Conservation (phyloP, 2,797 vertebrate species). For the Danio kyathit region DNA sequence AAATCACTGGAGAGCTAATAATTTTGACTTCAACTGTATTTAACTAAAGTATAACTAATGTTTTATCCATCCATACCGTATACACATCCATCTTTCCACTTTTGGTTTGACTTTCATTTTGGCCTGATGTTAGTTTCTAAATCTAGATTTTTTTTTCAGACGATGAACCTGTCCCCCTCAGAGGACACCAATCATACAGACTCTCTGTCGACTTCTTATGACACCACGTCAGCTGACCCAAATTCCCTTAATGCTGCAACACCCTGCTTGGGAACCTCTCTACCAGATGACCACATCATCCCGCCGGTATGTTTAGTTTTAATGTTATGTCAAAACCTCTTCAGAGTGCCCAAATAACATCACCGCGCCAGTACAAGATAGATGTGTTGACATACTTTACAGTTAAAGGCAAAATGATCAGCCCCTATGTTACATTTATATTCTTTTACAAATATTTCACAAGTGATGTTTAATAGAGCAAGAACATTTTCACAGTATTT, state of each 20-base stretch:
- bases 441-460: too few relatives aligned
- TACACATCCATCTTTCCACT: too few relatives aligned
- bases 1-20: too few relatives aligned
- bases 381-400: neutral
- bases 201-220: slow-evolving; percentile 88
- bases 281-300: slow-evolving; percentile 78
- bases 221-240: slow-evolving; percentile 84
- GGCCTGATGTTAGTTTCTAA: slow-evolving; percentile 12
- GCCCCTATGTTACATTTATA: too few relatives aligned
- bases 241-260: slow-evolving; percentile 85
- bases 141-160: slow-evolving; percentile 77
- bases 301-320: slow-evolving; percentile 53
- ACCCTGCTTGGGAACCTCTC: slow-evolving; percentile 82
- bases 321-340: slow-evolving; percentile 51
- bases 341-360: neutral
- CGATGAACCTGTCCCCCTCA: slow-evolving; percentile 94
- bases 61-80: neutral
- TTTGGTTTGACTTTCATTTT: neutral
- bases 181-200: slow-evolving; percentile 93
- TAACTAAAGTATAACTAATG: too few relatives aligned
- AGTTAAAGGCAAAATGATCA: too few relatives aligned
- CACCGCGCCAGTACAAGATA: neutral
- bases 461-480: too few relatives aligned
- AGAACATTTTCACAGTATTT: too few relatives aligned
- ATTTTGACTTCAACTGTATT: too few relatives aligned